phyloP scores from a whole-genome alignment of 2,888 invertebrate species.

The Chrysopilus asiliformis region DNA sequence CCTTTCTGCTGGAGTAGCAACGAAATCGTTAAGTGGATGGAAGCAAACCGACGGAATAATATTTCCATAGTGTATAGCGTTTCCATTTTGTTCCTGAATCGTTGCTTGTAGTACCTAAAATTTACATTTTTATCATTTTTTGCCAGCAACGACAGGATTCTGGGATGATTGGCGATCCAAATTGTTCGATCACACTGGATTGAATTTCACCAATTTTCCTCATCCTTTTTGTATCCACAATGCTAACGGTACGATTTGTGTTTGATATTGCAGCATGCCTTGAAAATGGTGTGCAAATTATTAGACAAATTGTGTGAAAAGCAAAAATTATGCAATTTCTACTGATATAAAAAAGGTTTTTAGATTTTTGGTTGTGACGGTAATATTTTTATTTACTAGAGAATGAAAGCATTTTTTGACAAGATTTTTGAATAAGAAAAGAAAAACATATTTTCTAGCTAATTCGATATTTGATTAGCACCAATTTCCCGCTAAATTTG shows the following conservation, averaged over 20 bases:
- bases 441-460: too few species aligned
- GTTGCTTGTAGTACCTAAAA: constrained; percentile 4
- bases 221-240: constrained; percentile 8
- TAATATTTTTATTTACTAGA: too few species aligned
- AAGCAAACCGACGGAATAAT: constrained; percentile 8
- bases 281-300: too few species aligned
- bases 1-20: constrained; percentile 5
- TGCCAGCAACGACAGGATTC: constrained; percentile 6
- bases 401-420: too few species aligned
- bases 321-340: too few species aligned
- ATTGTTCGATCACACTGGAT: constrained; percentile 7
- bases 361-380: too few species aligned
- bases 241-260: constrained; percentile 7
- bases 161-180: constrained; percentile 8
- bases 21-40: constrained; percentile 6
- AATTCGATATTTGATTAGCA: too few species aligned
- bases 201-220: constrained; percentile 4
- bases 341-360: too few species aligned
- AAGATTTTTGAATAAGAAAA: too few species aligned
- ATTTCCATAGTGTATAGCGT: constrained; percentile 4
- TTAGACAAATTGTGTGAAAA: too few species aligned
- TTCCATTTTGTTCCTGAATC: constrained; percentile 4
- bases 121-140: too few species aligned
- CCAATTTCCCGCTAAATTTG: too few species aligned
- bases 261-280: constrained; percentile 8